phyloP scores from a whole-genome alignment of 2,888 invertebrate species.

The Protodeltote pygarga region DNA sequence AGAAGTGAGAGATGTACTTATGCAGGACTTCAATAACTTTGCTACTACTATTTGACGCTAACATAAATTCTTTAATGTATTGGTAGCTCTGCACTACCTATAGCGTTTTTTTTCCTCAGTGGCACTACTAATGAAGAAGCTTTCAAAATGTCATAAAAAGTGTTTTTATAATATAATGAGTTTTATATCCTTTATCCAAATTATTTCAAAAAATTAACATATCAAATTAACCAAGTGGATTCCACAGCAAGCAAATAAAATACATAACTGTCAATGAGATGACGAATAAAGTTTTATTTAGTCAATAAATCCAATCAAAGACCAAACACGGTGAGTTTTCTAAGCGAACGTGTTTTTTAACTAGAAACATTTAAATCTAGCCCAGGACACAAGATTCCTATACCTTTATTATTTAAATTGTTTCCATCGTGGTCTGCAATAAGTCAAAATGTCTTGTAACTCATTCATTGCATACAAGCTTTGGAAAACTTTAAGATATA shows the following conservation, averaged over 20 bases:
- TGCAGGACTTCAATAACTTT: too few species aligned
- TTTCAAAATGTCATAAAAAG: slow-evolving; percentile 30
- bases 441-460: slow-evolving; percentile 38
- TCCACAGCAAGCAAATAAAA: slow-evolving; percentile 34
- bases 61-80: too few species aligned
- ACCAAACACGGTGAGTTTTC: slow-evolving; percentile 4
- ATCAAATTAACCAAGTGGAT: slow-evolving; percentile 31
- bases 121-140: slow-evolving; percentile 17
- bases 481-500: slow-evolving; percentile 59
- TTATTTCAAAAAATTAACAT: slow-evolving; percentile 36
- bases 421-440: slow-evolving; percentile 30
- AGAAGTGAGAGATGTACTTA: too few species aligned
- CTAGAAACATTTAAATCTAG: slow-evolving; percentile 8
- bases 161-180: slow-evolving; percentile 10
- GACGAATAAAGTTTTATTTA: slow-evolving; percentile 31
- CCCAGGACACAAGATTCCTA: not conserved
- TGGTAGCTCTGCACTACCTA: too few species aligned
- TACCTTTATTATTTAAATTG: slow-evolving; percentile 36
- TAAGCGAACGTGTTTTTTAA: slow-evolving; percentile 5
- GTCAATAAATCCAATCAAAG: slow-evolving; percentile 37
- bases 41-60: too few species aligned
- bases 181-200: slow-evolving; percentile 3
- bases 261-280: slow-evolving; percentile 33
- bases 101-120: too few species aligned
- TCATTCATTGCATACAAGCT: slow-evolving; percentile 43